phyloP scores from a whole-genome alignment of 2,113 vertebrate species.

The Motacilla tschutschensis region DNA sequence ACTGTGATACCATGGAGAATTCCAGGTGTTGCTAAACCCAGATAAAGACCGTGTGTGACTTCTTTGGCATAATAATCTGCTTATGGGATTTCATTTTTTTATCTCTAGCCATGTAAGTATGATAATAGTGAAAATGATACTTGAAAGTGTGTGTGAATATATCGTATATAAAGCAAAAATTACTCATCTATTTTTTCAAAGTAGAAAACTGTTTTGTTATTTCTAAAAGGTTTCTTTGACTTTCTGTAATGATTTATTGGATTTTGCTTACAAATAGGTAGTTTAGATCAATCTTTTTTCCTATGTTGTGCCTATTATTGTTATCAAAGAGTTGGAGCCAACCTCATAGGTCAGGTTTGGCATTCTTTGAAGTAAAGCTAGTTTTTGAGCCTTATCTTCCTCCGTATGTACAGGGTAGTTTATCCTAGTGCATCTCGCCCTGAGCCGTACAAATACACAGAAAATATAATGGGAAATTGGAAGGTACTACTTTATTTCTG shows the following conservation, averaged over 20 bases:
- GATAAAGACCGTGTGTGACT: conserved; percentile 11
- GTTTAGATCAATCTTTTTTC: conserved; percentile 1
- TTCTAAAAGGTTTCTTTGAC: conserved; percentile 32
- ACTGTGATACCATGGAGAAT: neutral
- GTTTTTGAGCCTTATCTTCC: conserved; percentile 46
- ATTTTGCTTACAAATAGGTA: conserved; percentile 23
- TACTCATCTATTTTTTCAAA: conserved; percentile 51
- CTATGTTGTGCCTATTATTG: conserved; percentile 38
- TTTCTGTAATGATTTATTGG: conserved; percentile 24
- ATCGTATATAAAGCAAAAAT: conserved; percentile 49
- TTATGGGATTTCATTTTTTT: conserved; percentile 20
- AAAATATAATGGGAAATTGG: conserved; percentile 19
- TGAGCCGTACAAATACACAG: neutral
- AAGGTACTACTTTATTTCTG: conserved; percentile 59
- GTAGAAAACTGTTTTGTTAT: conserved; percentile 30
- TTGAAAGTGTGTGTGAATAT: conserved; percentile 58
- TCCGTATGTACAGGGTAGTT: neutral
- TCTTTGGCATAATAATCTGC: conserved; percentile 4
- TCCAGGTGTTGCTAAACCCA: conserved; percentile 39
- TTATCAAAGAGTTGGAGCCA: conserved; percentile 23
- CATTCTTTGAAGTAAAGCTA: conserved; percentile 10
- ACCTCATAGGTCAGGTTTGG: neutral
- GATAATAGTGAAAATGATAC: conserved; percentile 41
- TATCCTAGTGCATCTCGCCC: conserved; percentile 5
- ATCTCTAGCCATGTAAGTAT: conserved; percentile 47